These are phyloP conservation scores for Paracanthobrama guichenoti DNA, from an alignment of 2,113 vertebrate genomes.

Conservation along the genomic window DNA sequence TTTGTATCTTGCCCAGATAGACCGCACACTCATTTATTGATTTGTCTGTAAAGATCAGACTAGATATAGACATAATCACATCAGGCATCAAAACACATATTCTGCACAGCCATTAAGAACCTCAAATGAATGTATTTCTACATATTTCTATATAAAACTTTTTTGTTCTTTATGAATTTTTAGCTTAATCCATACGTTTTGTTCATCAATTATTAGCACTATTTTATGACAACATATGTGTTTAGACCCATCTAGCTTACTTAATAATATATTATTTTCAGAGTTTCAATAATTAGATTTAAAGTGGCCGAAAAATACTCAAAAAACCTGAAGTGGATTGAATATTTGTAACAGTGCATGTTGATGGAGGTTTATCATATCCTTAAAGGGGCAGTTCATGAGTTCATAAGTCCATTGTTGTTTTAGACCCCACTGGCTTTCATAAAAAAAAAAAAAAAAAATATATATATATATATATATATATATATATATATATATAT, in stretches of 20 bases:
- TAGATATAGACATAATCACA: neutral
- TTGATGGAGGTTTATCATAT: neutral
- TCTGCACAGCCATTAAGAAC: neutral
- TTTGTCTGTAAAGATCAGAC: conserved; percentile 10
- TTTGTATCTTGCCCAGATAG: neutral
- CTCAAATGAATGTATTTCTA: neutral
- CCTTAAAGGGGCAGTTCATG: neutral
- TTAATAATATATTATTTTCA: neutral
- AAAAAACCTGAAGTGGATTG: neutral
- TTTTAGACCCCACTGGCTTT: neutral
- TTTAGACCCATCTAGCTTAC: neutral
- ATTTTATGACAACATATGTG: neutral
- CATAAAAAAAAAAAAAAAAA: neutral
- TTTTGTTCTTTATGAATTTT: neutral
- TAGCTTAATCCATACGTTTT: neutral
- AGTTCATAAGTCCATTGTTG: neutral
- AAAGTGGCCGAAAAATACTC: neutral
- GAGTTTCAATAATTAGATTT: neutral
- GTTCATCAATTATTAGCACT: neutral
- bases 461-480: too few species aligned
- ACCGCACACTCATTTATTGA: conserved; percentile 41
- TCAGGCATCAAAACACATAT: neutral
- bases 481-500: too few species aligned
- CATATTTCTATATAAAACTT: neutral
- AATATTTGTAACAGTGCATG: neutral